Evolutionary conservation across 2,888 invertebrate genomes (phyloP), one percentile per base, ranked within the genome.

Genomic region (Drosophila kambysellisi): DNA sequence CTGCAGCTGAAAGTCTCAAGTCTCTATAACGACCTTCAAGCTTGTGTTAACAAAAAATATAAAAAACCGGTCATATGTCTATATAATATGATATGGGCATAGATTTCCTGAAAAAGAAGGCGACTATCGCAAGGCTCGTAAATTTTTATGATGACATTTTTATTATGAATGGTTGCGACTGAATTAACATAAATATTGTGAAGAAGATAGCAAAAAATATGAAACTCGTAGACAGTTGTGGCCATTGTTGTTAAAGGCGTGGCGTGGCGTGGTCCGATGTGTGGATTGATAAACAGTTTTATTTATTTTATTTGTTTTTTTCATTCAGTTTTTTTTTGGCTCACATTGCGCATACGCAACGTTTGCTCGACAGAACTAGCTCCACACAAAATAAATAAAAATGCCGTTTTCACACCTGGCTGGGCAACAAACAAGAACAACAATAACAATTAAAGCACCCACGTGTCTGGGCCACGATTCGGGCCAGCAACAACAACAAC

Each of bases 321-420:
- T 29, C 43, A 63, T 67, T 74, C 53, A 51, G 58, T 48, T 54
- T 25, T 25, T 25, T 25, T 25, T 54, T 46, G n/a, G 32, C 60
- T 30, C 56, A 63, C 62, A 74, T 83, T 79, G 74, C 77, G 77
- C 75, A 85, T 83, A 83, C 86, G 84, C 83, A 73, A 20, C 39
- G 74, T 75, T 64, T 48, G 60, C 61, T 56, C 39, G 29, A 41
- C 20, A 48, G 43, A 46, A 43, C 17, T 30, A 60, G 8, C 30
- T 48, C 12, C 29, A 66, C 41, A 32, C n/a, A 64, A 62, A 58
- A 35, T 63, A 63, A 71, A 76, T 69, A 82, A 60, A 82, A 79
- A 83, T 70, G 63, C 74, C 76, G 76, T 88, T 88, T 88, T 86
- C 88, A 86, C 88, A 86, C 85, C 88, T 88, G 85, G 82, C 79